Base-by-base conservation (phyloP, 1,140 invertebrate genomes). In the Pseudomyrmex pallidus region DNA sequence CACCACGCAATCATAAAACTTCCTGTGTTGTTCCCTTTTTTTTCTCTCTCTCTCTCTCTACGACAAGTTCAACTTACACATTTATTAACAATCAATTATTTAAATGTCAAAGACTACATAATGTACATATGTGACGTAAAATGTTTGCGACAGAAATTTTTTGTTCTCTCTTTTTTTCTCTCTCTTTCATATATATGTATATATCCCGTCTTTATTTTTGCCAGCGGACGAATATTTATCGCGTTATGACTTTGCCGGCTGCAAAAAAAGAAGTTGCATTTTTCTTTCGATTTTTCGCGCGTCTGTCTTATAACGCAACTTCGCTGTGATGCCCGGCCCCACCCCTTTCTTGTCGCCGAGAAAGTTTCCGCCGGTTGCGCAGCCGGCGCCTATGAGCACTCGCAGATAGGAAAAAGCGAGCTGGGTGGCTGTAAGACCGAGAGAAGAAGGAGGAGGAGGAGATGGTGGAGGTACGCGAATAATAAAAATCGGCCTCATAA, bases 401-500 rank as follows among this genome's bases (percentile, higher is more conserved):
- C 64, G 82, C 82, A 87, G 85, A 91, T 90, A 90, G 87, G 82
- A 87, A 86, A 89, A 89, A 85, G 83, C 73, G 84, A 84, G 85
- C 62, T 64, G 86, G 63, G 50, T 85, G 87, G 78, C 82, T 72
- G 74, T 59, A 70, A 66, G 82, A 70, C 54, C 35, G 35, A 35
- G 35, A 35, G 76, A 66, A 59, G 56, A 62, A 52, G 63, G 57
- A 82, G 66, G 76, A 73, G 54, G 62, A 82, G 66, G 83, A 73
- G 54, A 59, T 80, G 83, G 83, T 70, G 86, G 90, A 89, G 85
- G 85, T 77, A 78, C 87, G 91, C 91, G 93, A 94, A 94, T 94
- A 94, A 94, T 94, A 94, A 94, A 94, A 94, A 94, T 94, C 91
- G 90, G 89, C 87, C 83, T 89, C 92, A 92, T 94, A 94, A 94